Evolutionary conservation across 2,113 vertebrate species (phyloP), one percentile per base, ranked within the genome.

Genomic region (Hippocampus guttulatus): DNA sequence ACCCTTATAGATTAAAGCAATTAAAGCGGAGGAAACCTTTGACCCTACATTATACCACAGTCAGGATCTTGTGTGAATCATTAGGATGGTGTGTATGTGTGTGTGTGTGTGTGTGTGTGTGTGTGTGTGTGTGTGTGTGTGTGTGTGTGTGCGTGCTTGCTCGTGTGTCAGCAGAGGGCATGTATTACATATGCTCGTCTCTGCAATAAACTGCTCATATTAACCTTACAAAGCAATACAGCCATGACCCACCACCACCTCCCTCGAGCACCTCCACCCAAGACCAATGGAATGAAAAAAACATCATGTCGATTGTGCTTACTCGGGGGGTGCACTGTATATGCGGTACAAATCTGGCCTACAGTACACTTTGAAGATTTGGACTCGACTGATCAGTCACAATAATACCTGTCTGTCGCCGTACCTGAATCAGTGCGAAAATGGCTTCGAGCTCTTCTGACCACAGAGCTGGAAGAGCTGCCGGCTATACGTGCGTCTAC

Each of bases 1-100:
- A 82, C 79, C 87, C 77, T 89, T 90, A 91, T 85, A 78, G 88
- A 90, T 92, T 88, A 80, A 88, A 88, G 83, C 88, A 88, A 92
- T 92, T 91, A 90, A 89, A 88, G 73, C 75, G 81, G 75, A 76
- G 66, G 61, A 64, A 77, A 89, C 89, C 89, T 90, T 84, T 91
- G 83, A 87, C 88, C 91, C 69, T 25, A 60, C 81, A 78, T 83
- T 85, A 87, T 81, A 75, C 80, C 75, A 57, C 43, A 73, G 82
- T 70, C 79, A 68, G 78, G 83, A 76, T 86, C 77, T 70, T 74
- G 75, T 85, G 84, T 78, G 81, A 86, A 86, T 89, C 78, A 85
- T 76, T 82, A 78, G 76, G 64, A 65, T 25, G 21, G 71, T 18
- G 63, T 51, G 58, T 33, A 5, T 5, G 30, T 33, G 30, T 33